Evolutionary conservation across 2,888 invertebrate genomes (phyloP), one percentile per base, ranked within the genome.

Genomic region (Microplitis manilae): DNA sequence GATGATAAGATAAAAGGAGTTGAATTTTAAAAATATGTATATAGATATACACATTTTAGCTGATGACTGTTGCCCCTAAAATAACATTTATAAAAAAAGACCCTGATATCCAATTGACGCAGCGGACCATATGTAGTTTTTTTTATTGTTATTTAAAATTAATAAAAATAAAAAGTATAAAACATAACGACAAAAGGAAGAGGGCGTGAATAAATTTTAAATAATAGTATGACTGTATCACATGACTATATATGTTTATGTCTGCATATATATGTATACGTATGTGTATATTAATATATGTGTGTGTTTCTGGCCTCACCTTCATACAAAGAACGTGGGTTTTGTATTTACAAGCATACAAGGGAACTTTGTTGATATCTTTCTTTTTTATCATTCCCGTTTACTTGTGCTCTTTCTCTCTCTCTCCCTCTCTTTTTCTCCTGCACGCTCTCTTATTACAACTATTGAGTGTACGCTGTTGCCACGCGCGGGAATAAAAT

Each of bases 291-390:
- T 61, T 60, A 38, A 41, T 17, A 6, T 73, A 40, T 20, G n/a
- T 74, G 60, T 59, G 73, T 68, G 17, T 59, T 73, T 69, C 69
- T 68, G 64, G 73, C 69, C 41, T 61, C 30, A 71, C 77, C 81
- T 76, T 80, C 77, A 77, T 84, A 84, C 84, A 86, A 85, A 85
- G 84, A 84, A 82, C 83, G 78, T 38, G 13, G 77, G 81, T 81
- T 82, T 83, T 82, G 82, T 83, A 41, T 73, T 6, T 68, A 13
- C 50, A 50, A 50, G 50, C 50, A 65, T 70, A 64, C 40, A 72
- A 39, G 59, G 62, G 71, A 38, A 64, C 39, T 38, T 39, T 41
- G 39, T 39, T 65, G 8, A n/a, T 68, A 6, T 76, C 60, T 71
- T 50, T 68, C 61, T 64, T 68, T 73, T 64, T 61, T 73, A 69